These are phyloP conservation scores for Anastatus disparis DNA, from an alignment of 1,140 invertebrate species.

Conservation along the genomic window DNA sequence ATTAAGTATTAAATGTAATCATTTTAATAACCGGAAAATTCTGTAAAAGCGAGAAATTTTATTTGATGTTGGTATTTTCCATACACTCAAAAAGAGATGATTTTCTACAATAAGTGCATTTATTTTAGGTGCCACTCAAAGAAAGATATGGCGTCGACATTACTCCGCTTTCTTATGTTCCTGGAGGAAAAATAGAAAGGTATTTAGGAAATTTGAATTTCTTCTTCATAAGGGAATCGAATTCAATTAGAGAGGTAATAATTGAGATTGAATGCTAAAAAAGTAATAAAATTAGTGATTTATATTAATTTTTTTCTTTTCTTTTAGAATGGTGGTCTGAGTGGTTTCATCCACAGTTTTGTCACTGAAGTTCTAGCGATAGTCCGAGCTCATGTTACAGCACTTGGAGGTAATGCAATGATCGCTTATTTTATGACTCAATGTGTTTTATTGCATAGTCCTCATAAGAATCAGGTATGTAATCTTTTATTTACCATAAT, in stretches of 20 bases:
- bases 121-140: conserved; percentile 71
- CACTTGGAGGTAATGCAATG: conserved; percentile 95
- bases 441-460: conserved; percentile 88
- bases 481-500: background rate
- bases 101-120: too few relatives aligned
- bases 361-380: conserved; percentile 91
- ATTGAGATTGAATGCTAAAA: too few relatives aligned
- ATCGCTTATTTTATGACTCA: conserved; percentile 94
- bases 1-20: too few relatives aligned
- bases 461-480: conserved; percentile 94
- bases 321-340: conserved; percentile 82
- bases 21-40: too few relatives aligned
- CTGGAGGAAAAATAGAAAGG: conserved; percentile 82
- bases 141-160: conserved; percentile 85
- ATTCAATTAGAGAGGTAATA: conserved; percentile 86
- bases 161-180: conserved; percentile 84
- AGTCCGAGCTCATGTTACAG: conserved; percentile 89
- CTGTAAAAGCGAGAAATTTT: too few relatives aligned
- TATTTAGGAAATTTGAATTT: conserved; percentile 95
- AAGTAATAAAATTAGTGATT: background rate
- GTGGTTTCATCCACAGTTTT: conserved; percentile 93
- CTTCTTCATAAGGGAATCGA: conserved; percentile 95
- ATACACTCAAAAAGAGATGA: too few relatives aligned
- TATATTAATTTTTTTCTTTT: background rate
- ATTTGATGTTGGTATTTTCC: too few relatives aligned